phyloP scores from a whole-genome alignment of 2,888 invertebrate genomes.

The Drosophila fulvimacula region DNA sequence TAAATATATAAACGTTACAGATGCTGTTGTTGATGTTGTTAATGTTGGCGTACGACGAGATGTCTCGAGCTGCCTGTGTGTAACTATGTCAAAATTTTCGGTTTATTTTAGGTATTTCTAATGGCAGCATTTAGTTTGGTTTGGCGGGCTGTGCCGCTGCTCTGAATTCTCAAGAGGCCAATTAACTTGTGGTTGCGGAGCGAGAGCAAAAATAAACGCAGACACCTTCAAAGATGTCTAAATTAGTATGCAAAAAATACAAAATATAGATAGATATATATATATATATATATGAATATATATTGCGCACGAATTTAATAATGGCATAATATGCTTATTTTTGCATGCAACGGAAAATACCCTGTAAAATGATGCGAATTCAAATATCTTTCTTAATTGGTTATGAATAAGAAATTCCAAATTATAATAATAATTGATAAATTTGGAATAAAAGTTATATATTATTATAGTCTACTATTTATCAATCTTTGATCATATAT shows the following conservation, averaged over 20 bases:
- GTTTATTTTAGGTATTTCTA: constrained; percentile 66
- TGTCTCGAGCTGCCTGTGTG: constrained; percentile 37
- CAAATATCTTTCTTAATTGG: too few relatives aligned
- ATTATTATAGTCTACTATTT: too few relatives aligned
- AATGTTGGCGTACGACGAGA: constrained; percentile 43
- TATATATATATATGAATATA: constrained; percentile 11
- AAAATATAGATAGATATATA: not conserved
- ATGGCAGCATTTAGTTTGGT: constrained; percentile 63
- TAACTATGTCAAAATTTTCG: constrained; percentile 70
- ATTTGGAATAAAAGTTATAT: too few relatives aligned
- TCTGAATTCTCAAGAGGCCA: constrained; percentile 74
- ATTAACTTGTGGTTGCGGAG: constrained; percentile 67
- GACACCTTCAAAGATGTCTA: constrained; percentile 28
- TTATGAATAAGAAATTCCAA: too few relatives aligned
- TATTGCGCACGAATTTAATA: constrained; percentile 33
- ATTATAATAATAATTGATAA: too few relatives aligned
- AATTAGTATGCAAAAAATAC: constrained; percentile 33
- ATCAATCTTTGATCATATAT: too few relatives aligned
- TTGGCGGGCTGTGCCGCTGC: constrained; percentile 16
- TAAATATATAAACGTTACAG: constrained; percentile 42
- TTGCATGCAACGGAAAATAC: not conserved
- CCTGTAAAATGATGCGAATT: too few relatives aligned
- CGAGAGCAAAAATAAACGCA: constrained; percentile 26
- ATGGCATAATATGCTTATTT: not conserved
- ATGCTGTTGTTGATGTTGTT: constrained; percentile 31